These are phyloP conservation scores for Drosophila teissieri DNA, from an alignment of 1,140 invertebrate species.

Conservation along the genomic window DNA sequence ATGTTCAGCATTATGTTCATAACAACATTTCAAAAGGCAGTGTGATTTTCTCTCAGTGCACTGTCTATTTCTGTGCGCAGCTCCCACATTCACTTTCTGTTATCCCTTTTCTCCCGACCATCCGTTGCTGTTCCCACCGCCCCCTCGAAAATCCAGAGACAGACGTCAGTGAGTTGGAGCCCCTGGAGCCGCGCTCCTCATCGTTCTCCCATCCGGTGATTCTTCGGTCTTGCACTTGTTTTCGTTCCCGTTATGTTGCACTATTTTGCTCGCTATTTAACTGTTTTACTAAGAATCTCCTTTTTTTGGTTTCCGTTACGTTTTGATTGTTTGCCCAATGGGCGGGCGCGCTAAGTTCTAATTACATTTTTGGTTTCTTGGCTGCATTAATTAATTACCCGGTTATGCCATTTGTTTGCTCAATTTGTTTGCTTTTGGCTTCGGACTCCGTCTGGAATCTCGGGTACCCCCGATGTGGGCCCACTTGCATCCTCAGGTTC, in stretches of 20 bases:
- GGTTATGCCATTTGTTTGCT: constrained; percentile 51
- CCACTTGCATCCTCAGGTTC: constrained; percentile 27
- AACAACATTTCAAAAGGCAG: no score
- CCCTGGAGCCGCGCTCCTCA: constrained; percentile 77
- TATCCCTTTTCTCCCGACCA: background rate
- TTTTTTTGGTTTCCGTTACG: constrained; percentile 30
- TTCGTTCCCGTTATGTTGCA: constrained; percentile 11
- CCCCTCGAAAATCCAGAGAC: constrained; percentile 47
- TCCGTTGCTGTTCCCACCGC: constrained; percentile 7
- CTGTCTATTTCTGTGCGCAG: background rate
- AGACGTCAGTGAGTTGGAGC: constrained; percentile 47
- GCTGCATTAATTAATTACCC: constrained; percentile 48
- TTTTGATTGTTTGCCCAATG: constrained; percentile 44
- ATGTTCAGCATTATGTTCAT: no score
- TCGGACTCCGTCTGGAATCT: constrained; percentile 9
- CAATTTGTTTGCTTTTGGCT: constrained; percentile 40
- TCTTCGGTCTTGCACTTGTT: constrained; percentile 18
- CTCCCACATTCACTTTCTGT: background rate
- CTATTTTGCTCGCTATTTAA: background rate
- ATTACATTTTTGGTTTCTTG: constrained; percentile 43
- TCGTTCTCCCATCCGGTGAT: constrained; percentile 81
- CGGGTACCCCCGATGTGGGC: background rate
- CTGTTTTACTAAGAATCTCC: constrained; percentile 1
- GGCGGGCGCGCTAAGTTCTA: constrained; percentile 15
- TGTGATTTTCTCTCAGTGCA: background rate